These are phyloP conservation scores for Melipona quadrifasciata DNA, from an alignment of 1,140 invertebrate species.

Conservation along the genomic window DNA sequence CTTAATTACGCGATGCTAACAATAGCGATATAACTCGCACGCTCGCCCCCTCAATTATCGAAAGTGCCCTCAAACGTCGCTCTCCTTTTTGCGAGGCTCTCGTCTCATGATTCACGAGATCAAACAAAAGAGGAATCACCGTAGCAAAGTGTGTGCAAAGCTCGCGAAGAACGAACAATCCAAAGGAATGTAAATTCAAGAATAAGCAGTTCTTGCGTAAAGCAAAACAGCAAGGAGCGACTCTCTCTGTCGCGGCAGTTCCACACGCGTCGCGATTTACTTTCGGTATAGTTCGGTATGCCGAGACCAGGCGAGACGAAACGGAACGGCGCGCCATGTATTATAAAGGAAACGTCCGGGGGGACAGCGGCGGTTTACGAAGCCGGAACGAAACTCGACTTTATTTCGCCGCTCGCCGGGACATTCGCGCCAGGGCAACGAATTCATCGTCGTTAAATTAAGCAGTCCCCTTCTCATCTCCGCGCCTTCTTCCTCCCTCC, in stretches of 20 bases:
- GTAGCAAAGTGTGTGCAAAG: too few species aligned
- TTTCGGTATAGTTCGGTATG: not conserved
- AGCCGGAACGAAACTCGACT: constrained; percentile 42
- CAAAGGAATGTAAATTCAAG: not conserved
- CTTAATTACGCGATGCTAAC: constrained; percentile 14
- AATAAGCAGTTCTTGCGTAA: not conserved
- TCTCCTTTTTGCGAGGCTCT: not conserved
- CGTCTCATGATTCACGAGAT: not conserved
- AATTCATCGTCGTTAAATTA: constrained; percentile 64
- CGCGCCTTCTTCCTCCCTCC: not conserved
- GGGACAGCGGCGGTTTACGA: constrained; percentile 29
- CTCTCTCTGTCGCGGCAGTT: not conserved
- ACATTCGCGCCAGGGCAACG: constrained; percentile 45
- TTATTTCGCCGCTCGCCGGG: constrained; percentile 20
- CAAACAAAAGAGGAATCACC: not conserved
- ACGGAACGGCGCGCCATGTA: not conserved
- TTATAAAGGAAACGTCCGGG: constrained; percentile 42
- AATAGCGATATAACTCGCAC: not conserved
- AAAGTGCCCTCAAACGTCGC: constrained; percentile 19
- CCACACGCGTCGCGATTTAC: constrained; percentile 17
- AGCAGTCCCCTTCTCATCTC: constrained; percentile 7
- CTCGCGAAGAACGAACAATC: not conserved
- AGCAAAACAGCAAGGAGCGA: not conserved
- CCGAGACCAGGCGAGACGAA: not conserved
- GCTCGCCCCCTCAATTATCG: constrained; percentile 8